Base-by-base conservation (phyloP, 23 tunicate genomes). In the Oikopleura dioica region DNA sequence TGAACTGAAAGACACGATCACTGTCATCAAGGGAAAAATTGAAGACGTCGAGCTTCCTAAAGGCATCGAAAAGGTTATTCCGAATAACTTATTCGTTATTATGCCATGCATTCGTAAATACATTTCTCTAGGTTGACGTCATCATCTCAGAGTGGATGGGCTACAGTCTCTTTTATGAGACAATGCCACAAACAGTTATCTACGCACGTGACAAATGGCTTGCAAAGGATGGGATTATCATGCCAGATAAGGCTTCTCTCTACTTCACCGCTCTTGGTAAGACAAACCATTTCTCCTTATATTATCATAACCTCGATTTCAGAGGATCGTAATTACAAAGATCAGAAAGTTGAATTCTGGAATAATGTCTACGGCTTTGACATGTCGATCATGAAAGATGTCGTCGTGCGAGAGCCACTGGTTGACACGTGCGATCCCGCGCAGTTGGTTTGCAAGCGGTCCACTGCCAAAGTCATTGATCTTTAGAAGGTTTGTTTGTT, bases 101-200 rank as follows among this genome's bases (percentile, higher is more conserved):
- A n/a, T n/a, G n/a, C n/a, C n/a, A n/a, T n/a, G n/a, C n/a, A n/a
- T n/a, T n/a, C n/a, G n/a, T n/a, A n/a, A n/a, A n/a, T n/a, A 44
- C 21, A 44, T 44, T 44, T 21, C 21, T 44, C 21, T 21, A 44
- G 72, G 99, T 94, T 80, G 99, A 94, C 50, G 86, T 94, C 36
- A 94, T 94, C 29, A 51, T 94, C 34, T 83, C 88, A 38, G 99
- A 94, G 76, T 94, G 99, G 99, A 94, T 94, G 99, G 99, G 99
- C 36, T 94, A 94, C 75, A 86, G 99, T 76, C 69, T 94, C 36
- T 83, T 94, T 33, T 94, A 94, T 80, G 99, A 94, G 76, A 86
- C 99, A 1, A 94, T 94, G 99, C 79, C 86, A 21, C 88, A 84
- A 81, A 94, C 99, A 36, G 99, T 94, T 59, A 37, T 94, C 12